These are phyloP conservation scores for Pseudomyrmex concolor DNA, from an alignment of 1,140 invertebrate genomes.

Conservation along the genomic window DNA sequence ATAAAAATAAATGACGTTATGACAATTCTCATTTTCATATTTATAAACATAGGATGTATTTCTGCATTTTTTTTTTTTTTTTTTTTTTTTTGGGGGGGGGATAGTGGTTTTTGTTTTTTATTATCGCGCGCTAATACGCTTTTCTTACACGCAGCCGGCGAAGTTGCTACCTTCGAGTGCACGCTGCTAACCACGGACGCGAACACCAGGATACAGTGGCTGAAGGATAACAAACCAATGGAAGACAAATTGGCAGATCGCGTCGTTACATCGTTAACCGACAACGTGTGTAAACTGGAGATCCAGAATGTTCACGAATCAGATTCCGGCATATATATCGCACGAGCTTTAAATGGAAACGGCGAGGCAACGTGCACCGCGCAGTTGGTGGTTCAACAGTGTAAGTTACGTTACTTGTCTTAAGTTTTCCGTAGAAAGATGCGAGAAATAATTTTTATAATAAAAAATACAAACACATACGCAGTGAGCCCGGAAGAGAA, in stretches of 20 bases:
- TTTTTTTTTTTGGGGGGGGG: too few species aligned
- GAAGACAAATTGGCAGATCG: conserved; percentile 91
- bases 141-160: conserved; percentile 89
- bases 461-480: conserved; percentile 1
- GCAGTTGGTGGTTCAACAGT: conserved; percentile 92
- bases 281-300: conserved; percentile 89
- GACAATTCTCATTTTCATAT: not conserved
- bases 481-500: conserved; percentile 90
- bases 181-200: conserved; percentile 85
- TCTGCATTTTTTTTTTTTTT: not conserved
- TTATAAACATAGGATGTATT: conserved; percentile 35
- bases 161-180: conserved; percentile 94
- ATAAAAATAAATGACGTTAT: not conserved
- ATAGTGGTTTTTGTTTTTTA: not conserved
- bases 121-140: not conserved
- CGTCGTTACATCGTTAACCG: conserved; percentile 87
- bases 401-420: conserved; percentile 85
- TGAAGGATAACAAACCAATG: conserved; percentile 95
- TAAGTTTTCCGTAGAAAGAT: not conserved
- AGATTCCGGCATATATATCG: conserved; percentile 96
- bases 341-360: conserved; percentile 92
- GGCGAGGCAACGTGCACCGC: conserved; percentile 93
- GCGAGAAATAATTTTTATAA: not conserved
- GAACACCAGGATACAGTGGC: conserved; percentile 90
- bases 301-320: conserved; percentile 92